phyloP scores from a whole-genome alignment of 2,888 invertebrate species.

The Scelioninae gen. 1 region DNA sequence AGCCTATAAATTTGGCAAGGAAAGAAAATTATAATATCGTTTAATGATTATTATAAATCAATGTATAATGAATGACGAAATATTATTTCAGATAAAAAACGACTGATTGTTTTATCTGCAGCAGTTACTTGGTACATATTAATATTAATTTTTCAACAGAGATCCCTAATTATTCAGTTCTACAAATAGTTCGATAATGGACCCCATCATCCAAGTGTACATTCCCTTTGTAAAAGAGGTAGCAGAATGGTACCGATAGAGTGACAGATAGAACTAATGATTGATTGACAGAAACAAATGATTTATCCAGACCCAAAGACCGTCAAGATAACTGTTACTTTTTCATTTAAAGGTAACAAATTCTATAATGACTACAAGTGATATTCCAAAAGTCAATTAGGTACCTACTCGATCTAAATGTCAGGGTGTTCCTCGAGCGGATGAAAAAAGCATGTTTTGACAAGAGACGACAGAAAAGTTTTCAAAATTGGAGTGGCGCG shows the following conservation, averaged over 20 bases:
- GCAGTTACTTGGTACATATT: no score
- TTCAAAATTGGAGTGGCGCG: slow-evolving; percentile 67
- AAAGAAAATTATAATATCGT: no score
- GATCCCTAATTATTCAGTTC: no score
- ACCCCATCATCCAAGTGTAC: no score
- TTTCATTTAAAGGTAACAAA: neutral
- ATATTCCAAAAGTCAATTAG: slow-evolving; percentile 17
- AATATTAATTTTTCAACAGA: no score
- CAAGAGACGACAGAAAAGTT: slow-evolving; percentile 61
- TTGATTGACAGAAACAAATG: slow-evolving; percentile 20
- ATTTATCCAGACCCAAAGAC: neutral
- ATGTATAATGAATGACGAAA: no score
- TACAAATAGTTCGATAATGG: no score
- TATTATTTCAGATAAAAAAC: no score
- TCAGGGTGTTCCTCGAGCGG: no score
- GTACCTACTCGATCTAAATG: slow-evolving; percentile 25
- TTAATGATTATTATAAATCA: no score
- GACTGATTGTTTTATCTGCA: no score
- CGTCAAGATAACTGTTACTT: neutral
- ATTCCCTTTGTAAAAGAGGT: neutral
- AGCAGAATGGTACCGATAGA: neutral
- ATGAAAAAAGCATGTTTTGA: slow-evolving; percentile 62
- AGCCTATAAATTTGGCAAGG: no score
- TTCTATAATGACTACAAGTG: slow-evolving; percentile 12
- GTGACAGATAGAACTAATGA: neutral